Percentiles rank a stretch among this genome's conserved stretches.
These are phyloP conservation scores for Omphaloscelis lunosa DNA, from an alignment of 2,888 invertebrate species.

Conservation along the genomic window DNA sequence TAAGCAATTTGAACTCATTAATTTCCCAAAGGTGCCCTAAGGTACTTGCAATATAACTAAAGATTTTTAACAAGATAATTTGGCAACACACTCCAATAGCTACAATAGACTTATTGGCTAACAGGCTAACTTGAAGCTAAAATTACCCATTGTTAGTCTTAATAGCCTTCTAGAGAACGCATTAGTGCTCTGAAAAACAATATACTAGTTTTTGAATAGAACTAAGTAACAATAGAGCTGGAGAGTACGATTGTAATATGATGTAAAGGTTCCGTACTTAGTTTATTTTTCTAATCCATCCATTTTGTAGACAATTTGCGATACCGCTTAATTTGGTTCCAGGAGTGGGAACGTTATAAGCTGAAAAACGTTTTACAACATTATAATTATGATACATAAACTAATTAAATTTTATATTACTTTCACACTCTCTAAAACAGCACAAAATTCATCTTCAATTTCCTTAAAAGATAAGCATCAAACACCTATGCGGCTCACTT, in stretches of 20 bases:
- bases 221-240: slow-evolving; percentile 55
- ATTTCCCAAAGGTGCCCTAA: not conserved
- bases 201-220: slow-evolving; percentile 62
- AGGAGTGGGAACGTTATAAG: too few species aligned
- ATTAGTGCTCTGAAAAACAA: slow-evolving; percentile 57
- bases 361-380: not conserved
- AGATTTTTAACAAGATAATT: slow-evolving; percentile 26
- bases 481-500: slow-evolving; percentile 36
- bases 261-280: slow-evolving; percentile 48
- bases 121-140: slow-evolving; percentile 29
- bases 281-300: not conserved
- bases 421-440: not conserved
- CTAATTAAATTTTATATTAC: too few species aligned
- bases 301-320: not conserved
- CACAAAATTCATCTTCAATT: slow-evolving; percentile 31
- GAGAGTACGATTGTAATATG: not conserved
- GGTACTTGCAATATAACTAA: not conserved
- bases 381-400: too few species aligned
- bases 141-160: slow-evolving; percentile 56
- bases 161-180: slow-evolving; percentile 48
- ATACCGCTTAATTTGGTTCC: not conserved
- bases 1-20: not conserved
- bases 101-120: slow-evolving; percentile 30
- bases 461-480: slow-evolving; percentile 38
- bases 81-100: slow-evolving; percentile 17